A percentile compares a stretch with the other conserved stretches of the same genome.
Evolutionary conservation across 2,797 vertebrate species (phyloP).

Genomic region (Heterohyrax brucei): DNA sequence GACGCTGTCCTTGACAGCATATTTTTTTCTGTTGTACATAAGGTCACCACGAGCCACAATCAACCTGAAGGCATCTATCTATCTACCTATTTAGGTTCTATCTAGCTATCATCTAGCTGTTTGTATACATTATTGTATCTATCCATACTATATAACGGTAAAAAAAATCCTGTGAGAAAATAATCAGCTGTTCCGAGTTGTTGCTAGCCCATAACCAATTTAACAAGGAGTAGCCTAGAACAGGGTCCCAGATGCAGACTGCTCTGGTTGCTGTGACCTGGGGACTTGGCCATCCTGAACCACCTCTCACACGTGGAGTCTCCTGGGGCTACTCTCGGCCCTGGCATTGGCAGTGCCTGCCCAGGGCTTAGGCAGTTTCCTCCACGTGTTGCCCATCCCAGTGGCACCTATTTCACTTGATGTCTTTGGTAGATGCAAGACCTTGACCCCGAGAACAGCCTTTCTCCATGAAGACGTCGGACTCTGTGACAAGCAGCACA

Average conservation of each 20-base stretch:
- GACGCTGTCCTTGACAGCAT: too few relatives aligned
- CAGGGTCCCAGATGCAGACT: accelerated
- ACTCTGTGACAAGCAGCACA: neutral
- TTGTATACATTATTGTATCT: too few relatives aligned
- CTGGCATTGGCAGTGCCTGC: too few relatives aligned
- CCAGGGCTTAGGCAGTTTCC: neutral
- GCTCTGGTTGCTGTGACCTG: neutral
- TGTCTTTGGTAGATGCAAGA: neutral
- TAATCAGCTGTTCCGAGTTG: neutral
- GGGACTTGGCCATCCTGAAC: too few relatives aligned
- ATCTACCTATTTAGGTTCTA: too few relatives aligned
- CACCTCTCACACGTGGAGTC: neutral
- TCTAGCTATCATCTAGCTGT: too few relatives aligned
- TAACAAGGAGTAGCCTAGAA: neutral
- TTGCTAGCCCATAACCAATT: neutral
- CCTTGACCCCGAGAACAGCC: neutral
- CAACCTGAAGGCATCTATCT: too few relatives aligned
- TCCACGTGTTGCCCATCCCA: neutral
- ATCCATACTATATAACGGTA: neutral
- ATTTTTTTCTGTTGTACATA: too few relatives aligned
- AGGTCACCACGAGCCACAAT: too few relatives aligned
- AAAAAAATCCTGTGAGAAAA: neutral
- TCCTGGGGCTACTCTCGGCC: neutral
- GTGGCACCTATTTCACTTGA: too few relatives aligned
- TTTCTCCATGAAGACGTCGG: neutral